Percentiles rank a stretch among this genome's conserved stretches.
These are phyloP conservation scores for Bombus soroeensis DNA, from an alignment of 1,140 invertebrate genomes.

Conservation along the genomic window DNA sequence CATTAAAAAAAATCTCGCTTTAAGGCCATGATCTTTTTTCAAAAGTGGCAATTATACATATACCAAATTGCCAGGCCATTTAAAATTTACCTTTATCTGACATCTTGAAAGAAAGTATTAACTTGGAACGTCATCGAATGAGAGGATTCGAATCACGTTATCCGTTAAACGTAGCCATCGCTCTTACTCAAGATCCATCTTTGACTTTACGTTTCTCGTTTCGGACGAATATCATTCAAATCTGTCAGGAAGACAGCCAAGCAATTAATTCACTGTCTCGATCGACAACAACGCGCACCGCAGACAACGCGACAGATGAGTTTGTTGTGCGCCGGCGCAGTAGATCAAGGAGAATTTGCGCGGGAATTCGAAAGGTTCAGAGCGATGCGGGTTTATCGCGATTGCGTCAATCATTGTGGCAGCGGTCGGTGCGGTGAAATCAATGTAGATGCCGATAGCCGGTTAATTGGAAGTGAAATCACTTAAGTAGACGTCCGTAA, in stretches of 20 bases:
- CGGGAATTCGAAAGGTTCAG: neutral
- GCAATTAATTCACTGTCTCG: neutral
- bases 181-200: neutral
- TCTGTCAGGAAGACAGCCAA: neutral
- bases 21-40: too few species aligned
- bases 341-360: neutral
- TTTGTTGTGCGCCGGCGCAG: neutral
- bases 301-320: neutral
- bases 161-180: neutral
- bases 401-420: neutral
- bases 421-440: neutral
- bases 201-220: neutral
- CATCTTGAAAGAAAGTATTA: neutral
- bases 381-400: neutral
- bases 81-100: neutral
- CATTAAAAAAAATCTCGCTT: too few species aligned
- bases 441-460: neutral
- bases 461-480: neutral
- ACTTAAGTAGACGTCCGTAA: neutral
- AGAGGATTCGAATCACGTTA: neutral
- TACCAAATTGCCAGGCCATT: neutral
- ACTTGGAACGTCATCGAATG: neutral
- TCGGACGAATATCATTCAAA: neutral
- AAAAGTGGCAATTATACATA: too few species aligned
- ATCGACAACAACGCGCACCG: neutral